phyloP scores from a whole-genome alignment of 1,140 invertebrate species.

The Pseudomyrmex concolor region DNA sequence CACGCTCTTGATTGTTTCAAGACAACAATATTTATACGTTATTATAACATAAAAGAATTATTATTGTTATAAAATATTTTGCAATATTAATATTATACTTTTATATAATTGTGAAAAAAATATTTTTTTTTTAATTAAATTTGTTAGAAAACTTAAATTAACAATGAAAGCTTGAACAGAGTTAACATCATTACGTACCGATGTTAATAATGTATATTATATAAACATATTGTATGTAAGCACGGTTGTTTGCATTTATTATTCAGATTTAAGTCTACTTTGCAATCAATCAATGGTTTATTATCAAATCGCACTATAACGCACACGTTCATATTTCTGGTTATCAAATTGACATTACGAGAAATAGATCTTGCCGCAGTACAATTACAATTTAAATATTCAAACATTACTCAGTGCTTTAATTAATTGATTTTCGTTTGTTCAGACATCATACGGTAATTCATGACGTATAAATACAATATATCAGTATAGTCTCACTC shows the following conservation, averaged over 20 bases:
- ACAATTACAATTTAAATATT: slow-evolving; percentile 61
- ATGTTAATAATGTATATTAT: neutral
- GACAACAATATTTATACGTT: neutral
- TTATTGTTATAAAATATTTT: neutral
- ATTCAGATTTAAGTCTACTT: slow-evolving; percentile 16
- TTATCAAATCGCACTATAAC: slow-evolving; percentile 28
- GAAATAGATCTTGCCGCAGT: slow-evolving; percentile 39
- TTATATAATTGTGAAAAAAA: neutral
- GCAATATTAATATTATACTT: neutral
- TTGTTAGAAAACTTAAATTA: neutral
- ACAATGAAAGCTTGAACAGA: neutral
- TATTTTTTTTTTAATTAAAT: neutral
- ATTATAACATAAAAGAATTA: neutral
- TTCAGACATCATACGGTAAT: slow-evolving; percentile 21
- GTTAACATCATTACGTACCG: neutral
- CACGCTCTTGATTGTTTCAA: neutral
- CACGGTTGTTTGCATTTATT: slow-evolving; percentile 33
- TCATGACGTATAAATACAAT: neutral
- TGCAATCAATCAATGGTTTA: slow-evolving; percentile 19
- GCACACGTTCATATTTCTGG: neutral
- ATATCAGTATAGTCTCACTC: neutral
- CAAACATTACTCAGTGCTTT: slow-evolving; percentile 51
- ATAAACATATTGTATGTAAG: slow-evolving; percentile 6
- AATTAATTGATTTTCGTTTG: slow-evolving; percentile 62
- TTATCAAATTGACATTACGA: slow-evolving; percentile 66